A percentile compares a stretch with the other conserved stretches of the same genome.
phyloP scores from a whole-genome alignment of 1,140 invertebrate genomes.

The Diplogasteroides magnus region DNA sequence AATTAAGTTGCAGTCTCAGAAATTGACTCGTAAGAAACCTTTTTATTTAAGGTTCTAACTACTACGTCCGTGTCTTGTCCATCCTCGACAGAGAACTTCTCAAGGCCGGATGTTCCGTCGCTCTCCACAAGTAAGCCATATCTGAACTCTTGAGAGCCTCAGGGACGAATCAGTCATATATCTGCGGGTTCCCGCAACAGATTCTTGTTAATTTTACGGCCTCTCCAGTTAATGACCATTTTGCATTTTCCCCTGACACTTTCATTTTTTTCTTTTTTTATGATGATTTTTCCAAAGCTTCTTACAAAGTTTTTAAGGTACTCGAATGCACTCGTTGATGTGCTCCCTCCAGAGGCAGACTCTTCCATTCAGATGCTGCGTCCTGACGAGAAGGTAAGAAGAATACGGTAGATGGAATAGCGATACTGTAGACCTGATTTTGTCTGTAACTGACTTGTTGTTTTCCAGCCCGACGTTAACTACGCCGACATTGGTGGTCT shows the following conservation, averaged over 20 bases:
- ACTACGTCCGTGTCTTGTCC: slow-evolving; percentile 88
- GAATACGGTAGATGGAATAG: not conserved
- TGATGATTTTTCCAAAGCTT: not conserved
- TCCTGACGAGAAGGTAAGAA: slow-evolving; percentile 78
- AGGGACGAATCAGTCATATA: too few species aligned
- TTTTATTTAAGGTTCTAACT: slow-evolving; percentile 73
- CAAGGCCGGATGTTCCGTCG: slow-evolving; percentile 90
- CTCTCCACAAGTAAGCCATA: slow-evolving; percentile 74
- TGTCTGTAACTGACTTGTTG: not conserved
- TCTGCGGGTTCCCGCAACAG: too few species aligned
- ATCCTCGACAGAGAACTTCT: slow-evolving; percentile 91
- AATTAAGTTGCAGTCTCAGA: not conserved
- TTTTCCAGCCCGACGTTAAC: slow-evolving; percentile 84
- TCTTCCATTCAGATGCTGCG: slow-evolving; percentile 91
- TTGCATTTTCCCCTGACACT: too few species aligned
- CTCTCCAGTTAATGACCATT: too few species aligned
- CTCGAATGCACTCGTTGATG: slow-evolving; percentile 93
- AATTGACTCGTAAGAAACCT: not conserved
- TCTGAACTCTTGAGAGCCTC: too few species aligned
- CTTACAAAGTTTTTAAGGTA: slow-evolving; percentile 54
- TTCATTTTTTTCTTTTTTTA: not conserved
- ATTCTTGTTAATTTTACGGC: too few species aligned
- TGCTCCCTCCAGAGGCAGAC: slow-evolving; percentile 93
- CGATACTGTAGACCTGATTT: not conserved
- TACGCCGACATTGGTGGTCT: slow-evolving; percentile 98